Evolutionary conservation across 2,888 invertebrate genomes (phyloP).

Genomic region (Dioctria rufipes): DNA sequence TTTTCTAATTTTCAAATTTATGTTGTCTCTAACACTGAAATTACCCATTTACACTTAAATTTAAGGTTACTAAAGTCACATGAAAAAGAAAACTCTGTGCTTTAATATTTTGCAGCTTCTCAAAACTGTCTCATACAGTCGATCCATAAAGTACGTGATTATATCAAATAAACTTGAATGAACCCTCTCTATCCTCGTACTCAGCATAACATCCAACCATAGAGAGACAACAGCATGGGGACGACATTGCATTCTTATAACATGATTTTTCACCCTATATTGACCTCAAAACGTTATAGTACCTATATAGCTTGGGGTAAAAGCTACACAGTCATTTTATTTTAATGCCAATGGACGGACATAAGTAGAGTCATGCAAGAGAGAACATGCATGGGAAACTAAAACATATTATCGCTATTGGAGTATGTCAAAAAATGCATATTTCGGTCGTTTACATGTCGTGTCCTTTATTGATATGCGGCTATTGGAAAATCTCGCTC

Average conservation of each 20-base stretch:
- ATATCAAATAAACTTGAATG: too few species aligned
- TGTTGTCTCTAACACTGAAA: too few species aligned
- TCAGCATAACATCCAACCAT: too few species aligned
- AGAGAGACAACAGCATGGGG: not conserved
- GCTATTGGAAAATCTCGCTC: not conserved
- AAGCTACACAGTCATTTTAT: slow-evolving; percentile 20
- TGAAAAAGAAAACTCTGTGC: too few species aligned
- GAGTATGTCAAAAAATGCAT: not conserved
- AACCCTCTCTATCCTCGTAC: too few species aligned
- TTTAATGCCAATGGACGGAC: slow-evolving; percentile 15
- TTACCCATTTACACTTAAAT: too few species aligned
- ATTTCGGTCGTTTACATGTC: not conserved
- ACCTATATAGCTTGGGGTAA: not conserved
- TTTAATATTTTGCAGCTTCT: too few species aligned
- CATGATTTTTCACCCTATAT: slow-evolving; percentile 15
- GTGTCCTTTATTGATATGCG: not conserved
- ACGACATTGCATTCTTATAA: slow-evolving; percentile 20
- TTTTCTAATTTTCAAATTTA: too few species aligned
- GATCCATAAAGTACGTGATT: too few species aligned
- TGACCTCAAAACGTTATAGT: slow-evolving; percentile 32
- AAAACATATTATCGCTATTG: not conserved
- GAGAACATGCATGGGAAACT: slow-evolving; percentile 1
- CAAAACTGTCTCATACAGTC: too few species aligned
- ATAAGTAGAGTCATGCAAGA: not conserved
- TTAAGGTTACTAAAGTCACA: too few species aligned